A percentile compares a stretch with the other conserved stretches of the same genome.
phyloP scores from a whole-genome alignment of 2,888 invertebrate genomes.

The Agrochola circellaris region DNA sequence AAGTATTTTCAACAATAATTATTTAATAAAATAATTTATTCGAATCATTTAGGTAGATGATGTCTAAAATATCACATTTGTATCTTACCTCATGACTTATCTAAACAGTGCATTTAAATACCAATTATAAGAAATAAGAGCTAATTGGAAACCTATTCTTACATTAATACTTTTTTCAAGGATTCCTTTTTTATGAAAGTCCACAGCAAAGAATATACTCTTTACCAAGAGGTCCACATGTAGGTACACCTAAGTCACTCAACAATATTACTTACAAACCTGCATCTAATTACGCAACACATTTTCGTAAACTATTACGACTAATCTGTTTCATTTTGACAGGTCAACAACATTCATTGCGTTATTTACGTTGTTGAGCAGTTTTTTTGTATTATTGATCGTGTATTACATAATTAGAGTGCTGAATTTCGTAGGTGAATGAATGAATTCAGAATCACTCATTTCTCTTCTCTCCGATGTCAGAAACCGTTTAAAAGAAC shows the following conservation, averaged over 20 bases:
- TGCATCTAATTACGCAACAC: too few species aligned
- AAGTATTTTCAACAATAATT: constrained; percentile 20
- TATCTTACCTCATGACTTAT: constrained; percentile 26
- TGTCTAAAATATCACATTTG: constrained; percentile 53
- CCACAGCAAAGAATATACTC: too few species aligned
- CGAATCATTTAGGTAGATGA: constrained; percentile 33
- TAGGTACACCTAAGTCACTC: background rate
- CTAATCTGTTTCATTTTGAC: too few species aligned
- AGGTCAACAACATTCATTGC: too few species aligned
- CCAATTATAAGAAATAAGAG: constrained; percentile 11
- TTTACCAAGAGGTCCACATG: too few species aligned
- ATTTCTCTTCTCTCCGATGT: constrained; percentile 5
- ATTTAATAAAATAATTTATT: constrained; percentile 42
- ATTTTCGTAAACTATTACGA: too few species aligned
- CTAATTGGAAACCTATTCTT: constrained; percentile 33
- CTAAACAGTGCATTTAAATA: constrained; percentile 5
- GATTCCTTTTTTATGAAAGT: background rate
- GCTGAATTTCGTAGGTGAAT: background rate
- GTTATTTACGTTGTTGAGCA: too few species aligned
- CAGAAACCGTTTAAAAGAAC: background rate
- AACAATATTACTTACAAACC: constrained; percentile 13
- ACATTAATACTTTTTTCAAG: constrained; percentile 36
- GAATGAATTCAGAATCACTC: background rate
- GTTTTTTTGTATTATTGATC: too few species aligned
- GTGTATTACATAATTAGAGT: too few species aligned